Percentiles rank a stretch among this genome's conserved stretches.
phyloP scores from a whole-genome alignment of 1,140 invertebrate genomes.

The Acromyrmex heyeri region DNA sequence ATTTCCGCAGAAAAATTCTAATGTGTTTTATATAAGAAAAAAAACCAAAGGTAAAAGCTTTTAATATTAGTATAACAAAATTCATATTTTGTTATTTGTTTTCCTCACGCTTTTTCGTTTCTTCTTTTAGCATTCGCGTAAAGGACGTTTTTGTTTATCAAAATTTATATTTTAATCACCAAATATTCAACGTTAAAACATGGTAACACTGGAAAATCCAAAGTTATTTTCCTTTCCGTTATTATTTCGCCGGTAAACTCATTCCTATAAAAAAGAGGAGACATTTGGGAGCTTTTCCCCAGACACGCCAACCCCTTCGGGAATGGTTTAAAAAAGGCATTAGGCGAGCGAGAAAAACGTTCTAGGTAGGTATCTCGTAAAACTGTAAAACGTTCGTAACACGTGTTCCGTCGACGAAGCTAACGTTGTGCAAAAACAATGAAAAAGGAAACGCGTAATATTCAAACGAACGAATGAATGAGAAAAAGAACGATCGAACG shows the following conservation, averaged over 20 bases:
- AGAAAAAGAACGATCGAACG: slow-evolving; percentile 12
- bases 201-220: not conserved
- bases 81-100: not conserved
- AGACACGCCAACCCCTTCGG: not conserved
- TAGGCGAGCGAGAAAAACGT: slow-evolving; percentile 43
- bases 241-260: not conserved
- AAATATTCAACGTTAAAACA: not conserved
- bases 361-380: slow-evolving; percentile 27
- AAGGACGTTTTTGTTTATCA: not conserved
- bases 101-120: not conserved
- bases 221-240: slow-evolving; percentile 4
- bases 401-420: slow-evolving; percentile 21
- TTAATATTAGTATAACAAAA: not conserved
- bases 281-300: not conserved
- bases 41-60: not conserved
- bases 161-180: not conserved
- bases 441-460: slow-evolving; percentile 44
- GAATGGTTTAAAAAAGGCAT: slow-evolving; percentile 17
- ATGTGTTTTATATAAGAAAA: not conserved
- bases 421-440: slow-evolving; percentile 58
- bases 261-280: slow-evolving; percentile 3
- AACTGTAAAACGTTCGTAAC: slow-evolving; percentile 46
- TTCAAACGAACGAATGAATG: slow-evolving; percentile 20
- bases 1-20: not conserved
- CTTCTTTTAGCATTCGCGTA: not conserved